Evolutionary conservation across 2,113 vertebrate genomes (phyloP), one percentile per base, ranked within the genome.

Genomic region (Oreotragus oreotragus): DNA sequence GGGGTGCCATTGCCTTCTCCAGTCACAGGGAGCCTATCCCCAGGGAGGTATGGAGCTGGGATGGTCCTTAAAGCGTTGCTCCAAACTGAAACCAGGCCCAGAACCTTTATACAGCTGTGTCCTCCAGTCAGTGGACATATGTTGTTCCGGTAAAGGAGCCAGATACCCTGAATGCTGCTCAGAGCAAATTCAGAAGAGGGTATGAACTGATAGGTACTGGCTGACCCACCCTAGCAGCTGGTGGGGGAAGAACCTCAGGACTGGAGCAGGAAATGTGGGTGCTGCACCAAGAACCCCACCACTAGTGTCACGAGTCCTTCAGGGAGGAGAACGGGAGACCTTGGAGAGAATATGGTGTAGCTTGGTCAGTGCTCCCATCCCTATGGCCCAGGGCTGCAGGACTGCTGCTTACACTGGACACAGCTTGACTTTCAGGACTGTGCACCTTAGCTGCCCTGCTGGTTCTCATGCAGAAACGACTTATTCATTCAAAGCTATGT

Each of bases 381-480:
- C 66, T 3, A 5, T 23, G 0, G 45, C 7, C 12, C 6, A 17
- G 27, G 36, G 10, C 7, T 53, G 12, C 6, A 92, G 8, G 10
- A 7, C 0, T 3, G 16, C n/a, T 6, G 36, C 27, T 21, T n/a
- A 2, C 43, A 70, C 27, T 14, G 36, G 6, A 15, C 23, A 7
- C 23, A 3, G 16, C 30, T 12, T 1, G 7, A 36, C 14, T 25
- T 19, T 1, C 3, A 39, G 45, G 53, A 25, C 77, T 1, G 6
- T 1, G 13, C 77, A 5, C 3, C 62, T 36, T 7, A 8, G 45
- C 66, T 15, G n/a, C 5, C 14, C 51, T 73, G 58, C 23, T 10
- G 8, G 30, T 12, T 28, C 4, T 36, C 3, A 2, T 0, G 49
- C 1, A 90, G 76, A 43, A 45, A 4, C 0, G 25, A 28, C 43